Base-by-base conservation (phyloP, 1,140 invertebrate genomes). In the Potamilus streckersoni region DNA sequence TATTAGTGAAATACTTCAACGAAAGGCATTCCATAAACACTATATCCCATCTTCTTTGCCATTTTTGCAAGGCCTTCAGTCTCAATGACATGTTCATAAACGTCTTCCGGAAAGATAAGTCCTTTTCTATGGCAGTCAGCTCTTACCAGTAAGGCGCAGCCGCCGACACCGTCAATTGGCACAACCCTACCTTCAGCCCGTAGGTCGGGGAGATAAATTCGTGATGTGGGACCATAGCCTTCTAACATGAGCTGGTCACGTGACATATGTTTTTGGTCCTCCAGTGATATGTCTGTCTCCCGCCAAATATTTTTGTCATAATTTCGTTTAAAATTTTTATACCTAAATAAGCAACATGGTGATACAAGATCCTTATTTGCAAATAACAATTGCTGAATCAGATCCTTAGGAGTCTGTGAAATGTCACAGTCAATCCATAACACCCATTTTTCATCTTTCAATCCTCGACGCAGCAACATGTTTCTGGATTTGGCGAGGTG, bases 221-320 rank as follows among this genome's bases (percentile, higher is more conserved):
- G 69, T 15, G 56, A 65, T 14, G 85, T 81, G 14, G 70, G 57
- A n/a, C 77, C 83, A 75, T 89, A 89, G 0, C 86, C 86, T 74
- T 89, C 87, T 11, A 89, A 65, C 57, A 89, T 76, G 12, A 88
- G 70, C 16, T 80, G 78, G 58, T 80, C 72, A 67, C 75, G 72
- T 14, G 73, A 68, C 23, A 85, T 61, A 15, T 68, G 16, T 58
- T 75, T 78, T 23, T 83, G 83, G n/a, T 76, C 77, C 20, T 73
- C 65, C 38, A 84, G 20, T 11, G 87, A 89, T 17, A 67, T n/a
- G 0, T 67, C 60, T 2, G 86, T 89, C 71, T 89, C 87, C 27
- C 86, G 80, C 86, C 87, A 89, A 13, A 86, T 84, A 73, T 89
- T 89, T 71, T 84, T 84, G 72, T 89, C 87, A 78, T 83, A 89